Evolutionary conservation across 2,113 vertebrate species (phyloP), one percentile per base, ranked within the genome.

Genomic region (Piaya cayana): DNA sequence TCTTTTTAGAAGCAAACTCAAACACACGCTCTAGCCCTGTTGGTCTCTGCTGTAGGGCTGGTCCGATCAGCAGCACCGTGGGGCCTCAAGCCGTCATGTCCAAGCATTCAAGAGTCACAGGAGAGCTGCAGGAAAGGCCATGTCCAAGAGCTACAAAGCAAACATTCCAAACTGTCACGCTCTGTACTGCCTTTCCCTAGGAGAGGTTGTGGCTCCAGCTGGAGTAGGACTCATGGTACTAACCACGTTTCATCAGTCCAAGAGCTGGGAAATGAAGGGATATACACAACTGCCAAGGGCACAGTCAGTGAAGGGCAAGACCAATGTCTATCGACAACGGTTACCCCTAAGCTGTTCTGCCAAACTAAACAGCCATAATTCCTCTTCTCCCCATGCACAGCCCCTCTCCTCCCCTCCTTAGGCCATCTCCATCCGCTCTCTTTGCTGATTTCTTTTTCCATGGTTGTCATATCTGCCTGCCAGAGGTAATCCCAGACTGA

Each of bases 1-100:
- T 79, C 81, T 67, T 85, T 75, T 86, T 53, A 84, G 53, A 91
- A 91, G 77, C 60, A 53, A 88, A 97, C 47, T 52, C 88, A 88
- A 65, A 26, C 39, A 87, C 47, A 84, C 30, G 39, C 59, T 43
- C 53, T 30, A 47, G 22, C 86, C 58, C 72, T 88, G 72, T 71
- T 3, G 82, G 79, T 18, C 37, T 36, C 15, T 26, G 19, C 74
- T 82, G 0, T 19, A 55, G 74, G 37, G 50, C 70, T 26, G 63
- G 34, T 30, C 55, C 70, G 82, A 50, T 36, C 76, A 71, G 83
- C 68, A 75, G 42, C 32, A 25, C n/a, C 34, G 36, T 2, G 18
- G 9, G 47, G 34, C 76, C 43, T 53, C 2, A 3, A 53, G n/a
- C 11, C 74, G 69, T 55, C 47, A 29, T 26, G 36, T 18, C 63